These are phyloP conservation scores for Cebidichthys violaceus DNA, from an alignment of 2,113 vertebrate species.

Conservation along the genomic window DNA sequence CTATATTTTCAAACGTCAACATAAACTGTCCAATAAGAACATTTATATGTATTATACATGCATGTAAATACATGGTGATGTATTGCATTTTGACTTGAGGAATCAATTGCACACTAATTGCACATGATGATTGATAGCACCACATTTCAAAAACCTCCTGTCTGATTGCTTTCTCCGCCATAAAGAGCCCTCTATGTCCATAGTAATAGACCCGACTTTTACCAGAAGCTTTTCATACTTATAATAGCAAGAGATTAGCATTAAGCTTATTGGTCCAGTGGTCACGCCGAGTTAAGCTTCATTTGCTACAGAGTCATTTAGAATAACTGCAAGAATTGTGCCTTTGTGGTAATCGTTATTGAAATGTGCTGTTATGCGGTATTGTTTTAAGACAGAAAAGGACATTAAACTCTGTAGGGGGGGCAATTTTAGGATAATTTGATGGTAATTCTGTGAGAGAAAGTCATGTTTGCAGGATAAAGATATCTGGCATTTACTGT, in stretches of 20 bases:
- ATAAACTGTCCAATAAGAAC: neutral
- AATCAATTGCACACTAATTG: constrained; percentile 27
- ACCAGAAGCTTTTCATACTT: constrained; percentile 52
- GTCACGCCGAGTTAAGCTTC: constrained; percentile 59
- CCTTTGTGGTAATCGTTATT: constrained; percentile 57
- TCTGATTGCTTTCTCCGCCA: constrained; percentile 24
- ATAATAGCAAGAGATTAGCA: constrained; percentile 66
- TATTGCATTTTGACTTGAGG: neutral
- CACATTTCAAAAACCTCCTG: constrained; percentile 11
- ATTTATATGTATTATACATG: neutral
- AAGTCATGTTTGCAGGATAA: neutral
- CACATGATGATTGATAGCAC: neutral
- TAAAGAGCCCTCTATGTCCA: constrained; percentile 33
- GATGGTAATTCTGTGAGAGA: constrained; percentile 12
- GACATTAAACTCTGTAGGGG: constrained; percentile 23
- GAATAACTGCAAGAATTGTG: constrained; percentile 53
- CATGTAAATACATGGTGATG: neutral
- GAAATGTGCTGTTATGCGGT: constrained; percentile 54
- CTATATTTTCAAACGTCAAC: neutral
- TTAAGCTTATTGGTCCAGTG: constrained; percentile 61
- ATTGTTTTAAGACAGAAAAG: constrained; percentile 50
- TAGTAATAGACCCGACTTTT: constrained; percentile 58
- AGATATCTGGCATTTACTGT: neutral
- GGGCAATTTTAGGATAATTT: constrained; percentile 39
- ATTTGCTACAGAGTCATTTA: constrained; percentile 67